Percentiles rank a stretch among this genome's conserved stretches.
Conservation (phyloP, 2,113 vertebrate species). For the Python bivittatus region DNA sequence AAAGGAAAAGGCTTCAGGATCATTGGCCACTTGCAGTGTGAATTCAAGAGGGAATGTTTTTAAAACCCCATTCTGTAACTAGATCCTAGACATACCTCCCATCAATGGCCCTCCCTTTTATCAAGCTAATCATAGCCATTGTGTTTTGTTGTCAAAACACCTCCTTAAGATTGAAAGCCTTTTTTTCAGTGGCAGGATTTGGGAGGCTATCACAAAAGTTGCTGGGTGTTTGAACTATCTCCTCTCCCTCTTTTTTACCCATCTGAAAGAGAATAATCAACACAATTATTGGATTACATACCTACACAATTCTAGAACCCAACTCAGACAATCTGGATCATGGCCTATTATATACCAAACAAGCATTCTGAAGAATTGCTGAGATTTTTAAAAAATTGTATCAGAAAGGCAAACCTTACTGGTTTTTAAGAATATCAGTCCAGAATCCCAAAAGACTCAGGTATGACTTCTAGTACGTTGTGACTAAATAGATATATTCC, state of each 20-base stretch:
- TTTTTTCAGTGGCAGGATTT: constrained; percentile 41
- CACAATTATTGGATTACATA: neutral
- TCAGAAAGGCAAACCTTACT: neutral
- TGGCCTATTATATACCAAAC: neutral
- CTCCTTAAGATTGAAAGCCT: constrained; percentile 41
- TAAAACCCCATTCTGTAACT: constrained; percentile 70
- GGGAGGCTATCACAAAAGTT: neutral
- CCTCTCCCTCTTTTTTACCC: neutral
- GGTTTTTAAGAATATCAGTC: fast-evolving
- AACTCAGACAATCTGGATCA: neutral
- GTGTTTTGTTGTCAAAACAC: constrained; percentile 68
- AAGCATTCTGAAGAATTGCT: neutral
- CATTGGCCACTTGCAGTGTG: constrained; percentile 52
- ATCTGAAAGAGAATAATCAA: neutral
- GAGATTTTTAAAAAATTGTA: neutral
- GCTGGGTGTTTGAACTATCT: neutral
- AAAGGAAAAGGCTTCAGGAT: constrained; percentile 28
- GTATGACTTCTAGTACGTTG: fast-evolving
- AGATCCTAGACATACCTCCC: constrained; percentile 60
- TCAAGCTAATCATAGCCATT: constrained; percentile 61
- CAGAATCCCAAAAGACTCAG: neutral
- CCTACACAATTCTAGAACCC: neutral
- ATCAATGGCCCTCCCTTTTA: constrained; percentile 63
- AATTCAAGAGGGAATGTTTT: constrained; percentile 54
- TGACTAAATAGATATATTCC: too few relatives aligned